Evolutionary conservation across 2,888 invertebrate species (phyloP), one percentile per base, ranked within the genome.

Genomic region (Acrocyrtus sp.): DNA sequence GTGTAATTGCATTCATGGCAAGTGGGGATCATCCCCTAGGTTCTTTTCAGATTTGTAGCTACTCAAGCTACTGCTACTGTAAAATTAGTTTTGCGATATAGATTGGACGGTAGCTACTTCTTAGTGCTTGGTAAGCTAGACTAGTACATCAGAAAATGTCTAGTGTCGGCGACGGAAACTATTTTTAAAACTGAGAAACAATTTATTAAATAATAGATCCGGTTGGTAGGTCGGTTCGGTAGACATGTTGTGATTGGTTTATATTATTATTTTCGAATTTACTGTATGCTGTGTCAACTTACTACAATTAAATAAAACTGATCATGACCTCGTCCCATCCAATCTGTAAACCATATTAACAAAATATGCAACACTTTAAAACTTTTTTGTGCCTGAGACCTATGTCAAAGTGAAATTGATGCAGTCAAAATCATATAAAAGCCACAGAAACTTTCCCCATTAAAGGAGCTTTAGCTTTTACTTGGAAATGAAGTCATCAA

Each of bases 311-410:
- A n/a, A n/a, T n/a, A n/a, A n/a, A n/a, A n/a, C n/a, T n/a, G n/a
- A n/a, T n/a, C n/a, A n/a, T n/a, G n/a, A n/a, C n/a, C n/a, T n/a
- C n/a, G n/a, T n/a, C n/a, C n/a, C n/a, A n/a, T n/a, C n/a, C n/a
- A n/a, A n/a, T n/a, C n/a, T n/a, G n/a, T n/a, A n/a, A 15, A 41
- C 26, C 57, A 57, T 26, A 57, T 24, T 47, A 45, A 45, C 45
- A 24, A 45, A 43, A 47, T 26, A 34, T 58, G 22, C 45, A 61
- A 48, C 21, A 39, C 41, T 57, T 22, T 61, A 15, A 56, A 15
- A 56, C 4, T 4, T 26, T 51, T 51, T 10, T 54, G 6, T 21
- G 27, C 26, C 26, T 19, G 22, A 54, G 22, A 39, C n/a, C 27
- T 39, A 10, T 24, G 27, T 24, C 27, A 19, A n/a, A 54, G 29